Evolutionary conservation across 2,113 vertebrate genomes (phyloP).

Genomic region (Rattus rattus): DNA sequence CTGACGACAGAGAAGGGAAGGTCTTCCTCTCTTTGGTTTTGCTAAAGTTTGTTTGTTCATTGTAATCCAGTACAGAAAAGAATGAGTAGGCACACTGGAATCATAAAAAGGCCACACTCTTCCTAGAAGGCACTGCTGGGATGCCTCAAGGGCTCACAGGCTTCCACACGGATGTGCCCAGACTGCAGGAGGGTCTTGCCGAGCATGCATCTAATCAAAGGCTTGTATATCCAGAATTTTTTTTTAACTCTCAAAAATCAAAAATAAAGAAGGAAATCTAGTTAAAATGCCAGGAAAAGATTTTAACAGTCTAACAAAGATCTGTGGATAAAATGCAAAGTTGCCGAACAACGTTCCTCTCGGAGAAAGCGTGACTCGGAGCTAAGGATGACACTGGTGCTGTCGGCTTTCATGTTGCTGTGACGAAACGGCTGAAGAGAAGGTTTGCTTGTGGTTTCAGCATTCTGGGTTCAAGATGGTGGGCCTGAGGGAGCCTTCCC

Average conservation of each 20-base stretch:
- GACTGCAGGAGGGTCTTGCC: background rate
- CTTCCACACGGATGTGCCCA: background rate
- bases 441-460: background rate
- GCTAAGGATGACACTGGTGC: background rate
- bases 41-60: background rate
- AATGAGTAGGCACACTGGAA: background rate
- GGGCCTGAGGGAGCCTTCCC: too few species aligned
- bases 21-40: background rate
- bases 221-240: background rate
- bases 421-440: background rate
- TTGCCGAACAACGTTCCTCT: background rate
- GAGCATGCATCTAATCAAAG: background rate
- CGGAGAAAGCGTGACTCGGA: background rate
- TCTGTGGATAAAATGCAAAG: background rate
- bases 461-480: background rate
- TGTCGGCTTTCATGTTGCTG: background rate
- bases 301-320: background rate
- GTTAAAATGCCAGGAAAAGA: background rate
- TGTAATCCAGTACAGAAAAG: background rate
- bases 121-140: background rate
- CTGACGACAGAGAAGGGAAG: background rate
- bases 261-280: background rate
- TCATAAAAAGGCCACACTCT: constrained; percentile 20
- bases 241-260: background rate
- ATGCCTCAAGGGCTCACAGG: background rate